These are phyloP conservation scores for Sebastolobus alascanus DNA, from an alignment of 2,797 vertebrate genomes.

Conservation along the genomic window DNA sequence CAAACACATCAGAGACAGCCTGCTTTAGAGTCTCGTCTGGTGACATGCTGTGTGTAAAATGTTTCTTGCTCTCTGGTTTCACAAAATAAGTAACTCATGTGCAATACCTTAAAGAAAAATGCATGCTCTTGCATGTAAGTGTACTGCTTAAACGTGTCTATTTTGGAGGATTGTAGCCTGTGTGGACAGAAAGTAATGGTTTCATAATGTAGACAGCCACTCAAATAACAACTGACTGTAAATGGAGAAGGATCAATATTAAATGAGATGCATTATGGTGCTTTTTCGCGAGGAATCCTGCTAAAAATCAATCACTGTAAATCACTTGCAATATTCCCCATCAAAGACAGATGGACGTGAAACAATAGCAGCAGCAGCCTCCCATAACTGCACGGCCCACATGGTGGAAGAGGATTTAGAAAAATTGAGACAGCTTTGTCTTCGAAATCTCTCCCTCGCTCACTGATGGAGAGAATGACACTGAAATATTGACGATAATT, in stretches of 20 bases:
- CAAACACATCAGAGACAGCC: constrained; percentile 56
- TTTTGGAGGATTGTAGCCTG: background rate
- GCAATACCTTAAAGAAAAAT: background rate
- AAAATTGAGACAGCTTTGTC: constrained; percentile 48
- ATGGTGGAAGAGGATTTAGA: constrained; percentile 40
- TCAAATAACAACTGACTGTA: constrained; percentile 44
- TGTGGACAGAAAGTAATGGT: constrained; percentile 22
- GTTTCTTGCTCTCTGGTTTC: constrained; percentile 4
- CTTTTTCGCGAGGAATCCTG: constrained; percentile 41
- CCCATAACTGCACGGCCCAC: constrained; percentile 23
- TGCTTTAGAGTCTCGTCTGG: constrained; percentile 38
- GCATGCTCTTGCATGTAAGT: background rate
- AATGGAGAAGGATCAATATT: constrained; percentile 53
- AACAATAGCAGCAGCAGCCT: constrained; percentile 33
- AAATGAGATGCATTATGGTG: constrained; percentile 51
- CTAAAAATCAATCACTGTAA: constrained; percentile 57
- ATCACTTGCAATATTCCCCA: constrained; percentile 41
- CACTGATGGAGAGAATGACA: constrained; percentile 33
- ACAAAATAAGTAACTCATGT: constrained; percentile 4
- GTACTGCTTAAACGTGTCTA: background rate
- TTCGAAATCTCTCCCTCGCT: constrained; percentile 36
- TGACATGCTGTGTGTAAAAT: constrained; percentile 36
- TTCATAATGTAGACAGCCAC: constrained; percentile 30
- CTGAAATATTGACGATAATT: constrained; percentile 64
- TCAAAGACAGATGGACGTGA: constrained; percentile 45